Evolutionary conservation across 1,140 invertebrate genomes (phyloP).

Genomic region (Diploscapter pachys): DNA sequence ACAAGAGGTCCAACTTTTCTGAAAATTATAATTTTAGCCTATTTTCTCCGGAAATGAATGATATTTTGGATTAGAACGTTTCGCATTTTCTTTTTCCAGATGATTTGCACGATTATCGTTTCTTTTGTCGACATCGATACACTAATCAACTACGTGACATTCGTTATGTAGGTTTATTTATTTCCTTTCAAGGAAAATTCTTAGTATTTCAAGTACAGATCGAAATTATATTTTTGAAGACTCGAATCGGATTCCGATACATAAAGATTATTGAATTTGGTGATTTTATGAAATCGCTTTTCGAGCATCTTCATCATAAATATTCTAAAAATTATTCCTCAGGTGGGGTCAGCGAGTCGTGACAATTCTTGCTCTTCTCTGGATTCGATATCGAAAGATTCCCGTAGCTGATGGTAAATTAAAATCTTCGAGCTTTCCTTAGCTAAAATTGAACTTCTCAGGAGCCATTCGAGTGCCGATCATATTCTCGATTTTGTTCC

Average conservation of each 20-base stretch:
- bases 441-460: constrained; percentile 14
- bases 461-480: constrained; percentile 34
- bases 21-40: too few relatives aligned
- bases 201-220: too few relatives aligned
- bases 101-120: constrained; percentile 29
- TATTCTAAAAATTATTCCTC: too few relatives aligned
- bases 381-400: constrained; percentile 36
- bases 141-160: constrained; percentile 43
- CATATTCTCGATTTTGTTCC: constrained; percentile 28
- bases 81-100: constrained; percentile 1
- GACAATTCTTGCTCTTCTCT: constrained; percentile 35
- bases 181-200: too few relatives aligned
- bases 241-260: too few relatives aligned
- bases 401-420: constrained; percentile 28
- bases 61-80: too few relatives aligned
- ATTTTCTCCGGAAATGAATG: too few relatives aligned
- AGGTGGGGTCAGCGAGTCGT: constrained; percentile 29
- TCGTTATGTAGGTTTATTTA: constrained; percentile 21
- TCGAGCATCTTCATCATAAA: too few relatives aligned
- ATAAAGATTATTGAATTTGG: too few relatives aligned
- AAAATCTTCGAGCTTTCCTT: background rate
- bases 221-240: too few relatives aligned
- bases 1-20: too few relatives aligned
- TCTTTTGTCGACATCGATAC: constrained; percentile 34
- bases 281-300: too few relatives aligned